These are phyloP conservation scores for Diarsia dahlii DNA, from an alignment of 2,888 invertebrate species.

Conservation along the genomic window DNA sequence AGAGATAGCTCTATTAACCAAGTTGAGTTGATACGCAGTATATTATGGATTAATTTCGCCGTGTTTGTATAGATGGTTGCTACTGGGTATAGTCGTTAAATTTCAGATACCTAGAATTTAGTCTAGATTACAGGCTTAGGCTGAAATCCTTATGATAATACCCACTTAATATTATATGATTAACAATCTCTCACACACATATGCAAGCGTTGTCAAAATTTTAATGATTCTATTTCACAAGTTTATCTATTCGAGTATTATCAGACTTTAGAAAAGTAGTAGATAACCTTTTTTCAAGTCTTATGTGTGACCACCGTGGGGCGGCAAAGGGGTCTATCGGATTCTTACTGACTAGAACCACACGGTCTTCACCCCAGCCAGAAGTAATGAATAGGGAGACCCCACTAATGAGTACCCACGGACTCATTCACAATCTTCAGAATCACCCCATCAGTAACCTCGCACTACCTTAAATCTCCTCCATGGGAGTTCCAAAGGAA, in stretches of 20 bases:
- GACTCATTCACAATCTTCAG: not conserved
- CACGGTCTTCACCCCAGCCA: not conserved
- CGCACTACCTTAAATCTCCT: not conserved
- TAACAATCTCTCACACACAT: not conserved
- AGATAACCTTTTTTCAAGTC: not conserved
- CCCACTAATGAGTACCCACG: not conserved
- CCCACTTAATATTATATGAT: not conserved
- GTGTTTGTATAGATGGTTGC: conserved; percentile 10
- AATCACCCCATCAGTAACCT: not conserved
- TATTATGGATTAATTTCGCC: conserved; percentile 23
- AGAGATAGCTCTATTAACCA: conserved; percentile 4
- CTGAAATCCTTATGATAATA: not conserved
- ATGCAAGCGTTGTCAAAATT: not conserved
- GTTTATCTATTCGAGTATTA: not conserved
- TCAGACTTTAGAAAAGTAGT: no score
- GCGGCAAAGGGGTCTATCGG: not conserved
- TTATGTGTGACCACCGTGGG: not conserved
- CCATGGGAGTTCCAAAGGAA: not conserved
- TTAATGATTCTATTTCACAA: not conserved
- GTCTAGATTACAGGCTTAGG: not conserved
- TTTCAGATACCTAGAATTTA: conserved; percentile 1
- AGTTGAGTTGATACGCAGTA: no score
- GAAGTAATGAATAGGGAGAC: no score
- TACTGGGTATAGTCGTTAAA: not conserved
- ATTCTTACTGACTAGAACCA: not conserved